Evolutionary conservation across 2,113 vertebrate genomes (phyloP).

Genomic region (Narcine bancroftii): DNA sequence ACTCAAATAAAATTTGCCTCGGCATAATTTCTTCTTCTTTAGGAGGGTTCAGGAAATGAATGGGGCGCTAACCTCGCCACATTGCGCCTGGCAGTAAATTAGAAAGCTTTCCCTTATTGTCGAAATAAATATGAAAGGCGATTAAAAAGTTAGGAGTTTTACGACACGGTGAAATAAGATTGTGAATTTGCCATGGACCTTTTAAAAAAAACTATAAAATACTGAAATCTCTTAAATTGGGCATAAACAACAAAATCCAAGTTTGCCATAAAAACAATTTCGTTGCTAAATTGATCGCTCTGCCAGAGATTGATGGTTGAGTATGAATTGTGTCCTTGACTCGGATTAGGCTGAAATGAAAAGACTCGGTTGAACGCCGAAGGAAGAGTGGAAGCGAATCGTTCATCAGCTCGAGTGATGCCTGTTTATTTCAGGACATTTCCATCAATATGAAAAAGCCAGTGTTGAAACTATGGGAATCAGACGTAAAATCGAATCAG

Average conservation of each 20-base stretch:
- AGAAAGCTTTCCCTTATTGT: background rate
- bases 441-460: background rate
- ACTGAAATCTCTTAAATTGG: background rate
- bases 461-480: too few relatives aligned
- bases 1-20: background rate
- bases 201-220: background rate
- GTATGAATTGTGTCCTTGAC: background rate
- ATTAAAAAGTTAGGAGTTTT: background rate
- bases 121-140: background rate
- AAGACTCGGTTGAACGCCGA: background rate
- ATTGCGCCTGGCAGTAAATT: background rate
- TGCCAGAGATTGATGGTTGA: too few relatives aligned
- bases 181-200: background rate
- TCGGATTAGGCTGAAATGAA: background rate
- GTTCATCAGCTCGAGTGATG: background rate
- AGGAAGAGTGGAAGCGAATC: background rate
- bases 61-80: background rate
- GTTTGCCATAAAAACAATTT: background rate
- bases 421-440: background rate
- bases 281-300: background rate
- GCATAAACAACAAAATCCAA: background rate
- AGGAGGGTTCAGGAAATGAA: background rate
- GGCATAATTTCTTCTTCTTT: background rate
- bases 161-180: background rate
- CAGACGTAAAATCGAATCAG: too few relatives aligned